Percentiles rank a stretch among this genome's conserved stretches.
Evolutionary conservation across 2,888 invertebrate species (phyloP).

Genomic region (Mesochorus sp.): DNA sequence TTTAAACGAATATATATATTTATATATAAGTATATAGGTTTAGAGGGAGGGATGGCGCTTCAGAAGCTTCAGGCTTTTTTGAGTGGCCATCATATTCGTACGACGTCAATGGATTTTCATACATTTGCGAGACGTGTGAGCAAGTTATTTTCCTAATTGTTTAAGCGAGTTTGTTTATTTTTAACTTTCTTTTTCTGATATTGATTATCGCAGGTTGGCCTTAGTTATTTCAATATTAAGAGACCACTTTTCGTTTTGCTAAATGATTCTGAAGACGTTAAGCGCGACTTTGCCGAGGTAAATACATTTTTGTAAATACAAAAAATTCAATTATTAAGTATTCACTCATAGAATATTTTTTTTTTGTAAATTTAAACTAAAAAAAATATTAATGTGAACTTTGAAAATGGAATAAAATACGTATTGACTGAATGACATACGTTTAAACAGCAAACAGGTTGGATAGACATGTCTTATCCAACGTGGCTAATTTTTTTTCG

Average conservation of each 20-base stretch:
- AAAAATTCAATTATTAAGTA: constrained; percentile 1
- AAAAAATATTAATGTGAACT: background rate
- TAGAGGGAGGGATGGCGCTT: constrained; percentile 64
- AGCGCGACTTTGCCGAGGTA: constrained; percentile 72
- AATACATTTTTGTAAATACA: constrained; percentile 52
- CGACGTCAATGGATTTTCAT: constrained; percentile 73
- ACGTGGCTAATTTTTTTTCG: constrained; percentile 78
- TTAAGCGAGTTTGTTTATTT: background rate
- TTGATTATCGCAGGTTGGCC: constrained; percentile 70
- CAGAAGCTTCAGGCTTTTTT: constrained; percentile 70
- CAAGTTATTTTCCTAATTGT: background rate
- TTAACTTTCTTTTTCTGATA: background rate
- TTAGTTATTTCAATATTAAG: constrained; percentile 74
- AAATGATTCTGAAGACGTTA: constrained; percentile 74
- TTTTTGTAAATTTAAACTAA: constrained; percentile 3
- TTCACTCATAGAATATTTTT: background rate
- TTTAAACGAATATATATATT: no score
- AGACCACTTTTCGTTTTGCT: constrained; percentile 78
- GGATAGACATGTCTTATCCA: constrained; percentile 79
- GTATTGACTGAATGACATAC: constrained; percentile 6
- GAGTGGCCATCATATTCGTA: constrained; percentile 71
- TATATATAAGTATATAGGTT: constrained; percentile 63
- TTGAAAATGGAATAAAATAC: constrained; percentile 8
- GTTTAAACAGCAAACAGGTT: constrained; percentile 71
- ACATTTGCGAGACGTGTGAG: constrained; percentile 72